Evolutionary conservation across 2,113 vertebrate species (phyloP).

Genomic region (Gavialis gangeticus): DNA sequence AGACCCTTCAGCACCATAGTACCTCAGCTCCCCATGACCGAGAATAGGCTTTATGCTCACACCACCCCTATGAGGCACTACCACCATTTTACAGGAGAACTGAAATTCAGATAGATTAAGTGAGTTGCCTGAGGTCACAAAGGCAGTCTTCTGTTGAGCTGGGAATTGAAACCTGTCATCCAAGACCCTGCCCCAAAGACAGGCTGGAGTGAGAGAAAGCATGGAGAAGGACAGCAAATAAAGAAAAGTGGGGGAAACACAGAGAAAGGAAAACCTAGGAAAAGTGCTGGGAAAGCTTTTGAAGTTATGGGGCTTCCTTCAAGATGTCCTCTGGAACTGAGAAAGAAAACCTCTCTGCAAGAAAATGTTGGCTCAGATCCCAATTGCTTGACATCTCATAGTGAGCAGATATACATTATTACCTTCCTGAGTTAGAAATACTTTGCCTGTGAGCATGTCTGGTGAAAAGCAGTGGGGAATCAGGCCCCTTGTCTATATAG

Average conservation of each 20-base stretch:
- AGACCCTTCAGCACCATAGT: fast-evolving
- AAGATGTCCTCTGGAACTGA: slow-evolving; percentile 9
- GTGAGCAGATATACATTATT: not conserved
- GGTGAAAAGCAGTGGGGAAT: not conserved
- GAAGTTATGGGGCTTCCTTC: not conserved
- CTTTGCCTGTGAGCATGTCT: not conserved
- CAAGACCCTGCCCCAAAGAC: not conserved
- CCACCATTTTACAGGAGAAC: not conserved
- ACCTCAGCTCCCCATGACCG: not conserved
- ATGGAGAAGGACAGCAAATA: not conserved
- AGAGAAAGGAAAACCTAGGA: not conserved
- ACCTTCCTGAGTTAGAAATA: not conserved
- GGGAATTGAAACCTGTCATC: not conserved
- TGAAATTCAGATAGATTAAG: not conserved
- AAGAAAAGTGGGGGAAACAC: not conserved
- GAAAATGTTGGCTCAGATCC: not conserved
- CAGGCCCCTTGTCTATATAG: not conserved
- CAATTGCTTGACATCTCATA: fast-evolving
- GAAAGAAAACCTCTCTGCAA: not conserved
- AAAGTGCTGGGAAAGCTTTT: not conserved
- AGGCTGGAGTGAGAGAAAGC: not conserved
- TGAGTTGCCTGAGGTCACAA: not conserved
- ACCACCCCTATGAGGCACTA: fast-evolving
- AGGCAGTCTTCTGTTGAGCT: not conserved
- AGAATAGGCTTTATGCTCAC: not conserved